Base-by-base conservation (phyloP, 2,797 vertebrate species). In the Epinephelus coioides region DNA sequence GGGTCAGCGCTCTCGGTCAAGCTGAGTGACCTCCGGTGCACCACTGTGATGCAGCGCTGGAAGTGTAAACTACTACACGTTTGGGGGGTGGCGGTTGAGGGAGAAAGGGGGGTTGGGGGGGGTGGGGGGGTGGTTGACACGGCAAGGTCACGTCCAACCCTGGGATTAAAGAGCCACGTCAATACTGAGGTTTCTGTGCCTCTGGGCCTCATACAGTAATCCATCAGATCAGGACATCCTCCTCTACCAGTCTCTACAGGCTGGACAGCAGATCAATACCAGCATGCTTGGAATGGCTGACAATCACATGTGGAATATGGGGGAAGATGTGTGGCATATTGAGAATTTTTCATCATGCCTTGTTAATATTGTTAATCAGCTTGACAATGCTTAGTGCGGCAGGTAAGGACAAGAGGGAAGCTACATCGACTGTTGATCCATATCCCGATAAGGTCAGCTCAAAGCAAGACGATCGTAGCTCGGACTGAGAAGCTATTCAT, bases 201-300 rank as follows among this genome's bases (percentile, higher is more conserved):
- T 93, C 88, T 93, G 94, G 90, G 92, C 91, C 92, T 94, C 89
- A 92, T 93, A 93, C 92, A 93, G 94, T 95, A 94, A 95, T 95
- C 95, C 94, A 95, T 95, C 94, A 95, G 94, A 95, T 95, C 94
- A 94, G 92, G 94, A 95, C 94, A 95, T 95, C 92, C 90, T 92
- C 91, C 81, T 85, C 90, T 85, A 89, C 69, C 86, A 79, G 91
- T 89, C 92, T 94, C 93, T 81, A 86, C 88, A 89, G 94, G 88
- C 87, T 77, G 87, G 92, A 91, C 91, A 91, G 86, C 79, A 66
- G 92, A 95, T 95, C 95, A 79, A 95, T 95, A 92, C 69, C 76
- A 59, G 68, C 83, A 73, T 76, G 90, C 91, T 85, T 72, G 78
- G 79, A 85, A 85, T 83, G 86, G 75, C 91, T 93, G 93, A 93